These are phyloP conservation scores for Galaxea fascicularis DNA, from an alignment of 92 coral and sea anemone species.

Conservation along the genomic window DNA sequence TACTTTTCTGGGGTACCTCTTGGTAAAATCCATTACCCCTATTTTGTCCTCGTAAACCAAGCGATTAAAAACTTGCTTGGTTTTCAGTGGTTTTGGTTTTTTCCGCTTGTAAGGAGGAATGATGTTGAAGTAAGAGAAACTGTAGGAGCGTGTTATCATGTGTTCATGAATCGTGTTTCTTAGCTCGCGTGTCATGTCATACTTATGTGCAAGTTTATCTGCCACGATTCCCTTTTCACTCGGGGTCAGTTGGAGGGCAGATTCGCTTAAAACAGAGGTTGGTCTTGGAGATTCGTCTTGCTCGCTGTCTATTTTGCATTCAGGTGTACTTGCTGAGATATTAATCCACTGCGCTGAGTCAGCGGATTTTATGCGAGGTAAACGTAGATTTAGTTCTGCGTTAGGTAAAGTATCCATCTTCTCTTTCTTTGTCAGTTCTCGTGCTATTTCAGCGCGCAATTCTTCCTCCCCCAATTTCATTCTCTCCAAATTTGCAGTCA, in stretches of 20 bases:
- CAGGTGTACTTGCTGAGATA: constrained; percentile 27
- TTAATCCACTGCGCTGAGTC: constrained; percentile 33
- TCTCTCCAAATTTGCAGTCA: constrained; percentile 76
- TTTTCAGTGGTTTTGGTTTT: constrained; percentile 75
- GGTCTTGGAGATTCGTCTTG: constrained; percentile 51
- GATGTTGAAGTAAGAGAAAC: constrained; percentile 78
- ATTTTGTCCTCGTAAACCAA: constrained; percentile 87
- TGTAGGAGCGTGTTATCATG: constrained; percentile 91
- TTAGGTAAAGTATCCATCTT: background rate
- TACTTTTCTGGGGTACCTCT: constrained; percentile 38
- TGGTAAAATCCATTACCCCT: constrained; percentile 73
- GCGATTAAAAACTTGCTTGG: constrained; percentile 79
- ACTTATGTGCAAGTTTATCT: constrained; percentile 83
- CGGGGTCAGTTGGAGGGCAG: constrained; percentile 42
- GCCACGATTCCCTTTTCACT: constrained; percentile 79
- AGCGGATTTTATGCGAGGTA: constrained; percentile 39
- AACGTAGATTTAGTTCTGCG: background rate
- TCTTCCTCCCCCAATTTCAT: constrained; percentile 81
- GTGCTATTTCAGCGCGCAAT: constrained; percentile 76
- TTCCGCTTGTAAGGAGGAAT: constrained; percentile 92
- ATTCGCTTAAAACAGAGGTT: constrained; percentile 58
- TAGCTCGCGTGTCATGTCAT: constrained; percentile 90
- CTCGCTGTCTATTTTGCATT: constrained; percentile 29
- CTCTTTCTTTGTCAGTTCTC: constrained; percentile 13
- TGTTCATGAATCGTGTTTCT: constrained; percentile 88